phyloP scores from a whole-genome alignment of 2,797 vertebrate species.

The Pseudomugil tenellus region DNA sequence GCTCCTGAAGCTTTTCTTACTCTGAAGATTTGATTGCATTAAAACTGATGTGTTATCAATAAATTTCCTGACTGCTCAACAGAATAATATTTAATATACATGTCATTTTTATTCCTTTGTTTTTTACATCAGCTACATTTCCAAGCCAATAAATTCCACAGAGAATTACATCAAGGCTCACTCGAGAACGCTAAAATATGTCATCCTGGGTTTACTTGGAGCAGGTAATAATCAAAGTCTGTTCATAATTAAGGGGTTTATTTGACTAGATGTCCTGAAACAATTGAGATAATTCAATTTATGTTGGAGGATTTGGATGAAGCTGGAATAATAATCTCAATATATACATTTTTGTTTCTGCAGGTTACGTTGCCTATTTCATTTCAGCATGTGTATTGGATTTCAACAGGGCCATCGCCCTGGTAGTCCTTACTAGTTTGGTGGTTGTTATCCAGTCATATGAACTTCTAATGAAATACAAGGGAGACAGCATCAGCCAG shows the following conservation, averaged over 20 bases:
- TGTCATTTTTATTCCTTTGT: constrained; percentile 42
- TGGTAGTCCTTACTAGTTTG: constrained; percentile 88
- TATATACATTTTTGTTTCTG: constrained; percentile 15
- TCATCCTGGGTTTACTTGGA: constrained; percentile 81
- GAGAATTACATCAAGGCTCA: constrained; percentile 82
- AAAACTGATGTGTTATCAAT: no score
- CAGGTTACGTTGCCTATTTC: constrained; percentile 90
- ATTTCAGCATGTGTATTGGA: constrained; percentile 88
- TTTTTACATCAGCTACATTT: constrained; percentile 77
- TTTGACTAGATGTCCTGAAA: background rate
- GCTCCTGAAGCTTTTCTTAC: background rate
- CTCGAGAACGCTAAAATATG: constrained; percentile 70
- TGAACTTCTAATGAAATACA: constrained; percentile 79
- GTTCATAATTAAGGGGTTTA: background rate
- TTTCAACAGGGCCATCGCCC: constrained; percentile 86
- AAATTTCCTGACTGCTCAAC: background rate
- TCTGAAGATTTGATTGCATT: constrained; percentile 7
- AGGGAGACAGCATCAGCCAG: constrained; percentile 78
- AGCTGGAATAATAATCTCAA: background rate
- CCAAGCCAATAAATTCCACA: constrained; percentile 68
- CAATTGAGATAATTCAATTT: background rate
- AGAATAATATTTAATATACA: background rate
- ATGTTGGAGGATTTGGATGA: background rate
- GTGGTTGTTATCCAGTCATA: constrained; percentile 72
- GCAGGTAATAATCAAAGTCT: constrained; percentile 80